phyloP scores from a whole-genome alignment of 1,140 invertebrate genomes.

The Drosophila pandora region DNA sequence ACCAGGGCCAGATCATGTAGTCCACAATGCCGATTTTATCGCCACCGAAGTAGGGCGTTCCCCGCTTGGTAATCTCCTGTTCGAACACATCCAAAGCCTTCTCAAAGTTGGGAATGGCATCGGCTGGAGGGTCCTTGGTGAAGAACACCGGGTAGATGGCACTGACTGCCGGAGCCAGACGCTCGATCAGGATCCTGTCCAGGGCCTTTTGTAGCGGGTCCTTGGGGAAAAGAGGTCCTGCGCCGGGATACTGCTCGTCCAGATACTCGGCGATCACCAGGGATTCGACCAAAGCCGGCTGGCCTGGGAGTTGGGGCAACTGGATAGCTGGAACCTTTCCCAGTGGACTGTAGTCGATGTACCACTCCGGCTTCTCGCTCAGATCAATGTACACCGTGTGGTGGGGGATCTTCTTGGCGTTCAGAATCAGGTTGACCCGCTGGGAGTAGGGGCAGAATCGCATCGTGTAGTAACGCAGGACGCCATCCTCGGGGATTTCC shows the following conservation, averaged over 20 bases:
- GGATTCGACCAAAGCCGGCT: constrained; percentile 89
- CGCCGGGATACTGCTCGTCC: constrained; percentile 89
- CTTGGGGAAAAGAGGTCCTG: constrained; percentile 87
- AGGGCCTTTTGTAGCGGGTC: constrained; percentile 91
- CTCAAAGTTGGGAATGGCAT: constrained; percentile 67
- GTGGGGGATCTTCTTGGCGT: constrained; percentile 93
- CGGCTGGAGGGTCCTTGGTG: constrained; percentile 52
- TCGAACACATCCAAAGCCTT: constrained; percentile 88
- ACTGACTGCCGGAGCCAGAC: constrained; percentile 83
- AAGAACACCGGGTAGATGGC: constrained; percentile 72
- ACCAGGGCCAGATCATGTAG: constrained; percentile 96
- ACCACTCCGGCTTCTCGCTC: constrained; percentile 94
- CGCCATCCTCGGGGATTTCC: constrained; percentile 86
- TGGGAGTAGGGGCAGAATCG: constrained; percentile 96
- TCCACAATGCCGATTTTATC: constrained; percentile 91
- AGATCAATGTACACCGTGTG: constrained; percentile 94
- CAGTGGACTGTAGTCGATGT: constrained; percentile 87
- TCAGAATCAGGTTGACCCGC: constrained; percentile 91
- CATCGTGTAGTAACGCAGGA: constrained; percentile 93
- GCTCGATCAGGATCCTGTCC: constrained; percentile 91
- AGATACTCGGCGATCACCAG: constrained; percentile 93
- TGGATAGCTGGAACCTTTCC: constrained; percentile 93
- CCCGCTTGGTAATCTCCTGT: constrained; percentile 85
- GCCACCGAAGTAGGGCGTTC: constrained; percentile 89
- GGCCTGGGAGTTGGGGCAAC: constrained; percentile 86